phyloP scores from a whole-genome alignment of 2,888 invertebrate genomes.

The Drosophila birchii region DNA sequence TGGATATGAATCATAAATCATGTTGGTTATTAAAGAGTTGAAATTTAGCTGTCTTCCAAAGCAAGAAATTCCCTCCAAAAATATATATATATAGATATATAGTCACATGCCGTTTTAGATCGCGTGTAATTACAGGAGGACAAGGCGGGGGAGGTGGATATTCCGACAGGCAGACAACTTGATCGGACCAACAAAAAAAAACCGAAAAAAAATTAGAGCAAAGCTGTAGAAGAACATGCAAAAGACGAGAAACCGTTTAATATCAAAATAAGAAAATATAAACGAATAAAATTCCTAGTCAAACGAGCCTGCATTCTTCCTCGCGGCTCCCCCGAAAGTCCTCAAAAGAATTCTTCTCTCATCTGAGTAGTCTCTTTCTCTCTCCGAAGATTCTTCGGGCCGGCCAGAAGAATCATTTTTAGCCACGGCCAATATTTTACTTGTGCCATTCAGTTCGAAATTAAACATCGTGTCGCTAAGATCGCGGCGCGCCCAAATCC shows the following conservation, averaged over 20 bases:
- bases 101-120: constrained; percentile 54
- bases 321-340: constrained; percentile 5
- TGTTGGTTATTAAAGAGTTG: constrained; percentile 57
- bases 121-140: constrained; percentile 48
- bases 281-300: constrained; percentile 68
- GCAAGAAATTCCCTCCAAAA: constrained; percentile 7
- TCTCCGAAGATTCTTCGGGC: constrained; percentile 50
- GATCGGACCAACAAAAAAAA: constrained; percentile 47
- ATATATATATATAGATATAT: constrained; percentile 3
- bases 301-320: constrained; percentile 33
- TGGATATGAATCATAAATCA: constrained; percentile 49
- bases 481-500: constrained; percentile 44
- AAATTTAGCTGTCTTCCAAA: constrained; percentile 16
- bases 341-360: constrained; percentile 40
- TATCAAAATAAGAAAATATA: constrained; percentile 57
- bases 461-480: constrained; percentile 70
- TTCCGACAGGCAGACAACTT: constrained; percentile 50
- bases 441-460: constrained; percentile 72
- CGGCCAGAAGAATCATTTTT: constrained; percentile 74
- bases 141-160: constrained; percentile 8
- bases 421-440: constrained; percentile 57
- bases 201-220: constrained; percentile 17
- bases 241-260: constrained; percentile 54
- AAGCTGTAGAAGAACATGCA: constrained; percentile 7
- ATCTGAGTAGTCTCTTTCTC: background rate